These are phyloP conservation scores for Cantharis rufa DNA, from an alignment of 2,888 invertebrate genomes.

Conservation along the genomic window DNA sequence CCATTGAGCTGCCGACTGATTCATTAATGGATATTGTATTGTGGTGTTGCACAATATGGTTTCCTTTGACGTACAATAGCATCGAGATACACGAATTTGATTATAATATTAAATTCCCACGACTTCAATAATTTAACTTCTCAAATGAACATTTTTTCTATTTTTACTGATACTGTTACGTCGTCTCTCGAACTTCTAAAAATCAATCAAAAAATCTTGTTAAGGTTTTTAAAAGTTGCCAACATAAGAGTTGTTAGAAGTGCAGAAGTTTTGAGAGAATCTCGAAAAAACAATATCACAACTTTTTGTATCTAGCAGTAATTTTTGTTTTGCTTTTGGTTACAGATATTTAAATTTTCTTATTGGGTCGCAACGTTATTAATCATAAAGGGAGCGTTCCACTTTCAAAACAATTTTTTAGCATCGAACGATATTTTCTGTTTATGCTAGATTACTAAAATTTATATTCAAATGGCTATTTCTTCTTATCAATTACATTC, in stretches of 20 bases:
- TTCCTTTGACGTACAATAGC: constrained; percentile 11
- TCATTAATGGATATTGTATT: constrained; percentile 30
- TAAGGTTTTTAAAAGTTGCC: neutral
- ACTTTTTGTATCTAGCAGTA: neutral
- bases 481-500: neutral
- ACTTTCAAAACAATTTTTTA: neutral
- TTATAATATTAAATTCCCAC: constrained; percentile 2
- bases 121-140: neutral
- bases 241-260: neutral
- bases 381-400: neutral
- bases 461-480: neutral
- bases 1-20: constrained; percentile 23
- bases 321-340: neutral
- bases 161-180: neutral
- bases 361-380: neutral
- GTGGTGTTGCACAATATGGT: constrained; percentile 23
- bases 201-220: neutral
- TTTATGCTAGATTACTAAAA: neutral
- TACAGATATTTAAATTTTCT: neutral
- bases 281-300: neutral
- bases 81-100: constrained; percentile 14
- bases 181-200: neutral
- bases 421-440: neutral
- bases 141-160: neutral
- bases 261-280: neutral